Conservation (phyloP, 1,140 invertebrate genomes). For the Arctopsyche grandis region DNA sequence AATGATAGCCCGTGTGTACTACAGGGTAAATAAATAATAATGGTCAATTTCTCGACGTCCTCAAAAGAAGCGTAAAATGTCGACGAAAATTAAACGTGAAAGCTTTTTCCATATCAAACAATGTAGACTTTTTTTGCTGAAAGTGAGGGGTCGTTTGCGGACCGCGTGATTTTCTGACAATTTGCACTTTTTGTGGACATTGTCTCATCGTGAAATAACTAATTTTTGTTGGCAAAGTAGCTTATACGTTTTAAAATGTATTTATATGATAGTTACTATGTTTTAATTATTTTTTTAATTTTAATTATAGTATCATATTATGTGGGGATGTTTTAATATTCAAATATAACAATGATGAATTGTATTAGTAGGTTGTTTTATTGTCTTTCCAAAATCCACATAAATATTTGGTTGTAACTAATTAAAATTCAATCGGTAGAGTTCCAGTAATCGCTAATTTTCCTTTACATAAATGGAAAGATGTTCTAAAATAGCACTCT, state of each 20-base stretch:
- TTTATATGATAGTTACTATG: too few relatives aligned
- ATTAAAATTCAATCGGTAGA: neutral
- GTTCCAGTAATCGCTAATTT: neutral
- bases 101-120: neutral
- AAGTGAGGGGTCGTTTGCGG: neutral
- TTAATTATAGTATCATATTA: too few relatives aligned
- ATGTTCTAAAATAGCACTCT: slow-evolving; percentile 50
- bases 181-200: slow-evolving; percentile 39
- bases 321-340: too few relatives aligned
- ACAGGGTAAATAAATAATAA: slow-evolving; percentile 39
- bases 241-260: too few relatives aligned
- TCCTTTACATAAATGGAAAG: slow-evolving; percentile 35
- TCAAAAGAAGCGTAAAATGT: neutral
- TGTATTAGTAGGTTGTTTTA: too few relatives aligned
- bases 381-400: too few relatives aligned
- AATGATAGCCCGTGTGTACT: slow-evolving; percentile 10
- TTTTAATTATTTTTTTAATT: too few relatives aligned
- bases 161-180: slow-evolving; percentile 32
- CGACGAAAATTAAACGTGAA: neutral
- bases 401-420: too few relatives aligned
- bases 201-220: slow-evolving; percentile 38
- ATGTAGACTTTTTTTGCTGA: neutral
- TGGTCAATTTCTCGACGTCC: neutral
- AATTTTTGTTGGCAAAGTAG: neutral
- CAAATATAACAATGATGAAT: too few relatives aligned